phyloP scores from a whole-genome alignment of 2,113 vertebrate species.

The Polypterus bichir region DNA sequence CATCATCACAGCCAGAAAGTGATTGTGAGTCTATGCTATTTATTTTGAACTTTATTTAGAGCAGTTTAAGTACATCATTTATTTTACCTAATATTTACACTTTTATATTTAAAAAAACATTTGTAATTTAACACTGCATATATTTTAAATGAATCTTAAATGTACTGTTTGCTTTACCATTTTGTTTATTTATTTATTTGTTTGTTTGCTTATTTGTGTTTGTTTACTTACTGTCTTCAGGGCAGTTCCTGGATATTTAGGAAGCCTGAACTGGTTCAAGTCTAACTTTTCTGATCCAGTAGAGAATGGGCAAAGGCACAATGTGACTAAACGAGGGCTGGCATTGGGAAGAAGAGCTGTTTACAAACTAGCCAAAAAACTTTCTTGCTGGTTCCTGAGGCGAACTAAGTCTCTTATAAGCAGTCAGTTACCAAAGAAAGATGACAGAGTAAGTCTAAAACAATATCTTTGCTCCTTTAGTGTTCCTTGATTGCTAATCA shows the following conservation, averaged over 20 bases:
- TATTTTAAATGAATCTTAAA: no score
- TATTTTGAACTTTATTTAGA: no score
- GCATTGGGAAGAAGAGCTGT: conserved; percentile 74
- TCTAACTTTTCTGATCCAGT: conserved; percentile 75
- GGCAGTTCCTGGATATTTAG: conserved; percentile 80
- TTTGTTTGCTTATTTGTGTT: not conserved
- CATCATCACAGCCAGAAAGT: no score
- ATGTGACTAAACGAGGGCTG: conserved; percentile 73
- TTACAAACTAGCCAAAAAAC: conserved; percentile 54
- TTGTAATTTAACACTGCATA: no score
- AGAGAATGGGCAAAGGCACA: conserved; percentile 82
- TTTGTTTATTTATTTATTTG: not conserved
- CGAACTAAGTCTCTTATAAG: conserved; percentile 78
- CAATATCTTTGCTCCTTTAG: not conserved
- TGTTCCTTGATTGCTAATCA: no score
- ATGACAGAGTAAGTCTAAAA: conserved; percentile 67
- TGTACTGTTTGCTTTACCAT: no score
- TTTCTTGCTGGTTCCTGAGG: conserved; percentile 72
- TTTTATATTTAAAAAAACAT: no score
- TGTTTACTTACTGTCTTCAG: conserved; percentile 35
- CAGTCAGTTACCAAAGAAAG: conserved; percentile 77
- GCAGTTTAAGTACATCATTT: no score
- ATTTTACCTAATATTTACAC: no score
- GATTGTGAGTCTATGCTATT: no score
- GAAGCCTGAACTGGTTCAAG: conserved; percentile 60